Conservation (phyloP, 2,888 invertebrate genomes). For the Oxycera nigricornis region DNA sequence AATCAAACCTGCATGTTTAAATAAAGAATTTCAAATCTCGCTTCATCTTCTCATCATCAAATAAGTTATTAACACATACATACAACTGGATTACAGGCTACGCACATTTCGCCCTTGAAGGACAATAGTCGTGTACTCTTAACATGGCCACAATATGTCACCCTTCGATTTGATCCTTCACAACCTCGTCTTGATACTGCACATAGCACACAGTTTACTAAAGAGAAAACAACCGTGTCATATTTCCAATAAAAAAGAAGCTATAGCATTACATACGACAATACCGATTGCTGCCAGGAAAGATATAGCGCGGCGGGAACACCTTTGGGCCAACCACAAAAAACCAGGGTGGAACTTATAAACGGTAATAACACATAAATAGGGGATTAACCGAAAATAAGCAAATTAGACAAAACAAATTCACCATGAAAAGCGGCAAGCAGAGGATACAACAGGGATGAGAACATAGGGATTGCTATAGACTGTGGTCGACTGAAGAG, state of each 20-base stretch:
- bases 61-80: neutral
- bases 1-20: no score
- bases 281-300: neutral
- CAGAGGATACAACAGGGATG: neutral
- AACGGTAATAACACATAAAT: constrained; percentile 57
- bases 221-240: constrained; percentile 9
- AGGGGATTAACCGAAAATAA: constrained; percentile 55
- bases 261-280: neutral
- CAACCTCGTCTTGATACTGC: neutral
- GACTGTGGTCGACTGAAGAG: neutral
- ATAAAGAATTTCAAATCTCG: neutral
- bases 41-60: neutral
- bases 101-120: neutral
- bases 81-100: neutral
- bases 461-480: neutral
- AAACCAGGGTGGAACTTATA: constrained; percentile 27
- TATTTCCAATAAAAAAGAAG: constrained; percentile 19
- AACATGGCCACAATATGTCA: constrained; percentile 16
- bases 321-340: neutral
- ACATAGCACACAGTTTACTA: constrained; percentile 1
- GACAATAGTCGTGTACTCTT: neutral
- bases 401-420: constrained; percentile 47
- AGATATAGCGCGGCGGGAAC: neutral
- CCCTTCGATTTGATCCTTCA: constrained; percentile 34
- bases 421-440: constrained; percentile 42